Percentiles rank a stretch among this genome's conserved stretches.
Conservation (phyloP, 2,888 invertebrate genomes). For the Metellina segmentata region DNA sequence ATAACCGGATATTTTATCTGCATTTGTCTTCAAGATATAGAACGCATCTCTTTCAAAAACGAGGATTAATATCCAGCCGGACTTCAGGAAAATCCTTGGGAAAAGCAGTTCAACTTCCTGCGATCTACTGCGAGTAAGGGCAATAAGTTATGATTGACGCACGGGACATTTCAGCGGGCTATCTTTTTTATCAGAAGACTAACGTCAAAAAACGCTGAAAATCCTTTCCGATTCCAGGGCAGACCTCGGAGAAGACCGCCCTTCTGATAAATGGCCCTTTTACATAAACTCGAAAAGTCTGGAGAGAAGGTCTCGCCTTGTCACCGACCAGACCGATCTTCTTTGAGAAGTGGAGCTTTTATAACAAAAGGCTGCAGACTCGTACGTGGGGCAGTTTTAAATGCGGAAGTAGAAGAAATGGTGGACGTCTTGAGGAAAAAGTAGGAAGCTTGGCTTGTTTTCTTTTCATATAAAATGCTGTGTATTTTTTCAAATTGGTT, state of each 20-base stretch:
- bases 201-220: conserved; percentile 40
- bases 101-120: background rate
- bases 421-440: background rate
- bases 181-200: conserved; percentile 13
- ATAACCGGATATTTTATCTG: too few species aligned
- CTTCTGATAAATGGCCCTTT: conserved; percentile 46
- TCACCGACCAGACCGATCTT: background rate
- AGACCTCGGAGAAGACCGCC: conserved; percentile 5
- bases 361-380: background rate
- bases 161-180: conserved; percentile 21
- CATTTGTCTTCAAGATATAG: too few species aligned
- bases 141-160: conserved; percentile 57
- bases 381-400: conserved; percentile 6
- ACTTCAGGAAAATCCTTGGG: too few species aligned
- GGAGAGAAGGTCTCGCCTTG: background rate
- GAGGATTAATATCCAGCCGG: too few species aligned
- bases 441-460: background rate
- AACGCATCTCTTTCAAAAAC: too few species aligned
- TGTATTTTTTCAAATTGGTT: background rate
- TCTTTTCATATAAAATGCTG: background rate
- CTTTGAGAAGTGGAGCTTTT: conserved; percentile 18
- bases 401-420: background rate
- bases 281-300: conserved; percentile 29
- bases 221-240: conserved; percentile 40
- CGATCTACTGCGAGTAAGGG: background rate